Base-by-base conservation (phyloP, 2,113 vertebrate genomes). In the Nematolebias whitei region DNA sequence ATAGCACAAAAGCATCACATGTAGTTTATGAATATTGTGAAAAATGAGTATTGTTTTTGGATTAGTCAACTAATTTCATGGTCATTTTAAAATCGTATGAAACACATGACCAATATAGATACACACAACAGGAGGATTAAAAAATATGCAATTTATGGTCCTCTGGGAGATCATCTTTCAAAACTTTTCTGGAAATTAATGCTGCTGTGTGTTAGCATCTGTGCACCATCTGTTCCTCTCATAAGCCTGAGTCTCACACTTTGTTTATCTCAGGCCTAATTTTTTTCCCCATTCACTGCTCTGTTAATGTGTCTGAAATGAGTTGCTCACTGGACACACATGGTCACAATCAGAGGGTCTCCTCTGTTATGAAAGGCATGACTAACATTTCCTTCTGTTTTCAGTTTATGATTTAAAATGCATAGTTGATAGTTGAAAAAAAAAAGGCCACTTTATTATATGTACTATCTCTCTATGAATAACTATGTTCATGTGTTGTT, bases 191-290 rank as follows among this genome's bases (percentile, higher is more conserved):
- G 68, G 52, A 69, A 76, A 74, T 70, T 14, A 69, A 79, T 55
- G 76, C 48, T 68, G 68, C 74, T 79, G 14, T 49, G 63, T 26
- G 73, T 68, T 80, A 70, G 63, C 50, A 60, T 84, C 45, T 12
- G 0, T 61, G 79, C 57, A 57, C 80, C 84, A 88, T 88, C 81
- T 87, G 85, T 71, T 81, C 43, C 55, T 69, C 73, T 48, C 71
- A 73, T 66, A 70, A 71, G 72, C 69, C 59, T 19, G 16, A 32
- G 5, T 60, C 50, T 65, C 38, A 12, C 52, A 45, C 53, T 78
- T 44, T 2, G 13, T 67, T 69, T 63, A 52, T 71, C 39, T 52
- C 67, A 43, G 15, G 32, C 14, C 60, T 39, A 16, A 32, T 20
- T 66, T 44, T 38, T 15, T 13, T 19, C 45, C 54, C 48, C 48